Conservation (phyloP, 2,797 vertebrate genomes). For the Danio kyathit region DNA sequence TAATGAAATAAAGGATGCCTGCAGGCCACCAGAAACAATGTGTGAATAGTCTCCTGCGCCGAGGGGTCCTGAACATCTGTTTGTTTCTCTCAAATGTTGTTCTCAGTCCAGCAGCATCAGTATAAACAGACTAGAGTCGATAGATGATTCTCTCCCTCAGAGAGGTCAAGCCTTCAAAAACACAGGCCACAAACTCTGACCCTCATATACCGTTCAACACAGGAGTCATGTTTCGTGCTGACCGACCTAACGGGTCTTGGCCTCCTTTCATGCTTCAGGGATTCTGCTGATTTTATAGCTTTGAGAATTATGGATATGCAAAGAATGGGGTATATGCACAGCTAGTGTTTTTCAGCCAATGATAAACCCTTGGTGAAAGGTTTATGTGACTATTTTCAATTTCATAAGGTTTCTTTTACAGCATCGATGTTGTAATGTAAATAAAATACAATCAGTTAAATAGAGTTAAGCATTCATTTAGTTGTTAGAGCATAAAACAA, state of each 20-base stretch:
- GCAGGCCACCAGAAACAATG: neutral
- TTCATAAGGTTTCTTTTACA: too few species aligned
- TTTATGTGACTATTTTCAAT: too few species aligned
- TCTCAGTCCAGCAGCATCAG: slow-evolving; percentile 30
- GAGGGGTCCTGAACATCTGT: slow-evolving; percentile 34
- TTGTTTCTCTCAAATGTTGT: slow-evolving; percentile 2
- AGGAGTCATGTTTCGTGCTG: slow-evolving; percentile 5
- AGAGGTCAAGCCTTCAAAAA: slow-evolving; percentile 34
- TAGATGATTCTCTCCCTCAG: slow-evolving; percentile 7
- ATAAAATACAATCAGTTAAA: too few species aligned
- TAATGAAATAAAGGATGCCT: neutral
- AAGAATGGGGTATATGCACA: neutral
- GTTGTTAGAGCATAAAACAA: too few species aligned
- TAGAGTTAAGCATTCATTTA: too few species aligned
- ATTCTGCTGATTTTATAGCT: slow-evolving; percentile 12
- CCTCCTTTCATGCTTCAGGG: neutral
- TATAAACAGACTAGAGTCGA: slow-evolving; percentile 23
- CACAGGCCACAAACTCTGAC: slow-evolving; percentile 7
- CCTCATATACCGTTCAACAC: neutral
- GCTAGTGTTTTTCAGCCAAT: too few species aligned
- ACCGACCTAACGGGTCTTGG: too few species aligned
- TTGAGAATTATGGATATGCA: neutral
- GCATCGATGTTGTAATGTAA: too few species aligned
- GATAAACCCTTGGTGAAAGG: too few species aligned
- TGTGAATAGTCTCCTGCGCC: slow-evolving; percentile 5